phyloP scores from a whole-genome alignment of 2,797 vertebrate species.

The Lindbergichthys nudifrons region DNA sequence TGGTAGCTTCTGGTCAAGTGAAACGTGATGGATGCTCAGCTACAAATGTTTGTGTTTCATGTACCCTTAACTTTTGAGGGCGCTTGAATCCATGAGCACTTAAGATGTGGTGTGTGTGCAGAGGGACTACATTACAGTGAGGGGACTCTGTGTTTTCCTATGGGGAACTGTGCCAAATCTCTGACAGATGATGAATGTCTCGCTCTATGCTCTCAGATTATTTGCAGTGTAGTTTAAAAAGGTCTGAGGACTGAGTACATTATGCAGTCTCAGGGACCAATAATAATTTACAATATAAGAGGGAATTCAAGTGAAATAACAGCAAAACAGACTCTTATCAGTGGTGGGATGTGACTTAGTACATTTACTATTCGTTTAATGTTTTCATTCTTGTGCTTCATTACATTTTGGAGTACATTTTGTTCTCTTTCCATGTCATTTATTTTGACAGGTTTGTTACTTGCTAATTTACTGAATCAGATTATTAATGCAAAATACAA shows the following conservation, averaged over 20 bases:
- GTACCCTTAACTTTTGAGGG: constrained; percentile 16
- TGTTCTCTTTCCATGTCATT: neutral
- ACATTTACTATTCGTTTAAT: no score
- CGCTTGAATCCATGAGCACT: constrained; percentile 23
- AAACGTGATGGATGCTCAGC: constrained; percentile 13
- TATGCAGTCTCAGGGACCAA: neutral
- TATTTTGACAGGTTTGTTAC: neutral
- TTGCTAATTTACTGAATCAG: no score
- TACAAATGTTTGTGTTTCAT: constrained; percentile 23
- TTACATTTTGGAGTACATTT: neutral
- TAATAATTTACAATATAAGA: neutral
- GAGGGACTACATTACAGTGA: constrained; percentile 32
- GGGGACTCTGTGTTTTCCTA: constrained; percentile 52
- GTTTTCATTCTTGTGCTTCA: neutral
- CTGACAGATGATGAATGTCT: constrained; percentile 68
- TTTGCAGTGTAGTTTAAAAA: constrained; percentile 27
- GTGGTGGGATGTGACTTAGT: neutral
- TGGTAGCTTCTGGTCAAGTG: constrained; percentile 10
- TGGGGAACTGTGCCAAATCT: constrained; percentile 50
- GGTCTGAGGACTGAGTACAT: neutral
- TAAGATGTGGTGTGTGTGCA: constrained; percentile 23
- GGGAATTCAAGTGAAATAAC: neutral
- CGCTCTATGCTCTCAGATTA: constrained; percentile 43
- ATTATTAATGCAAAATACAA: no score
- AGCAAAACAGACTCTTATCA: neutral